These are phyloP conservation scores for Saguinus imperator DNA, from an alignment of 2,113 vertebrate genomes.

Conservation along the genomic window DNA sequence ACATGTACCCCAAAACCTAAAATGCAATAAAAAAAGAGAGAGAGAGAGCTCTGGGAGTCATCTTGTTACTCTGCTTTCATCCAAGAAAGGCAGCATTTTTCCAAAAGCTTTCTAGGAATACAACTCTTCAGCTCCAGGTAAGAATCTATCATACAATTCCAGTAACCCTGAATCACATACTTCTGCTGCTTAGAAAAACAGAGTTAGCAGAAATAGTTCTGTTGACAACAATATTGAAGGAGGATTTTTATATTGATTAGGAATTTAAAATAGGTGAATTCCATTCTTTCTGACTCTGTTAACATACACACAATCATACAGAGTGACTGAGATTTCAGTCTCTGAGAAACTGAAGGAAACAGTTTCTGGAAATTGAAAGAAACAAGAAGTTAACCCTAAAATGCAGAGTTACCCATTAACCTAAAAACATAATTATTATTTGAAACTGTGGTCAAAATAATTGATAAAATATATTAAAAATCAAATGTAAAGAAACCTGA, in stretches of 20 bases:
- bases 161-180: neutral
- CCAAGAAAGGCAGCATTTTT: neutral
- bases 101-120: neutral
- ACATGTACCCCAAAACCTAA: no score
- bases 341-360: neutral
- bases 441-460: neutral
- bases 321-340: neutral
- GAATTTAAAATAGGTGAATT: neutral
- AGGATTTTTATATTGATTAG: neutral
- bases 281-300: neutral
- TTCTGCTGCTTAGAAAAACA: neutral
- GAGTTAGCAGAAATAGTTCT: neutral
- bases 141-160: neutral
- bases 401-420: neutral
- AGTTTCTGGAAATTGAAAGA: neutral
- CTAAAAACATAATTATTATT: neutral
- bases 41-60: neutral
- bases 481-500: neutral
- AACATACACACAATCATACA: neutral
- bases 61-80: neutral
- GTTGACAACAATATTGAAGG: neutral
- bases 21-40: no score
- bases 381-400: neutral
- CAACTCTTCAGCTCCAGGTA: neutral
- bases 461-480: constrained; percentile 18